phyloP scores from a whole-genome alignment of 2,888 invertebrate genomes.

The Atethmia centrago region DNA sequence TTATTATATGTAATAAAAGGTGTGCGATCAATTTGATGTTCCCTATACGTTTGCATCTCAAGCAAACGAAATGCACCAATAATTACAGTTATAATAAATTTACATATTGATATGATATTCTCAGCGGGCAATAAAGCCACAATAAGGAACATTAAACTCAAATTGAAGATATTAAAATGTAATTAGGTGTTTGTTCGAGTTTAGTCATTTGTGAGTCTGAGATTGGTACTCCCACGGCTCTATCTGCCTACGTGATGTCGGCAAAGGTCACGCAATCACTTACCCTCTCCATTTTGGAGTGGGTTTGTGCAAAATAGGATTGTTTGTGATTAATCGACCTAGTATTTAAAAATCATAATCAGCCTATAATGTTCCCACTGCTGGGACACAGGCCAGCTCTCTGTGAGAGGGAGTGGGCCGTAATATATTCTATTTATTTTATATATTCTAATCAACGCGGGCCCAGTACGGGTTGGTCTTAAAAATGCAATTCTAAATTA shows the following conservation, averaged over 20 bases:
- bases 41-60: constrained; percentile 30
- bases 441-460: no score
- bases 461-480: no score
- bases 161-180: constrained; percentile 49
- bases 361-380: no score
- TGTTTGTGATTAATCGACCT: constrained; percentile 17
- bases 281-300: constrained; percentile 43
- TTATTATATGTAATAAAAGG: constrained; percentile 35
- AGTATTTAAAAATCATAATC: no score
- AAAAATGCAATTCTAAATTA: constrained; percentile 16
- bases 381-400: no score
- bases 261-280: constrained; percentile 56
- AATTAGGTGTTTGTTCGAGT: constrained; percentile 50
- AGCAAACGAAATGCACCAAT: constrained; percentile 14
- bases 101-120: constrained; percentile 55
- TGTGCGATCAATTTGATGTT: constrained; percentile 20
- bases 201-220: constrained; percentile 40
- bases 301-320: constrained; percentile 30
- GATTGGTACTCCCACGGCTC: constrained; percentile 58
- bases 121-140: constrained; percentile 45
- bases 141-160: constrained; percentile 31
- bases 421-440: no score
- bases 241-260: constrained; percentile 54
- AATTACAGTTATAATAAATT: constrained; percentile 41
- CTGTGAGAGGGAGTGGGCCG: no score